Percentiles rank a stretch among this genome's conserved stretches.
These are phyloP conservation scores for Stegodyphus dumicola DNA, from an alignment of 1,140 invertebrate genomes.

Conservation along the genomic window DNA sequence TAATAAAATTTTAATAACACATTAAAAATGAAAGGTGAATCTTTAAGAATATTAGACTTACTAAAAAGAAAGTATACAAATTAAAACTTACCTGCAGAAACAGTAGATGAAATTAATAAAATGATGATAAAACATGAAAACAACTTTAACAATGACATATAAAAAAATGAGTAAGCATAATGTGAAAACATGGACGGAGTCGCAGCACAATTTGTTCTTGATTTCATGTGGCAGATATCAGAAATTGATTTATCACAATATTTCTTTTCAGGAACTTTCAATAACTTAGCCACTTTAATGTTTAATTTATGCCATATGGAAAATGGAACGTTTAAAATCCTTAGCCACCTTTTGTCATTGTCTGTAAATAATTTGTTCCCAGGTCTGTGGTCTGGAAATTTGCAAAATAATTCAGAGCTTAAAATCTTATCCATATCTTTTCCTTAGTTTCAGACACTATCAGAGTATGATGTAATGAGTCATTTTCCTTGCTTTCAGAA, in stretches of 20 bases:
- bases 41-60: neutral
- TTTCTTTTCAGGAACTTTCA: slow-evolving; percentile 35
- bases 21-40: no score
- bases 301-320: neutral
- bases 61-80: neutral
- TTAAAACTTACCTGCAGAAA: slow-evolving; percentile 1
- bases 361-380: neutral
- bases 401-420: no score
- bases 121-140: neutral
- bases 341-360: slow-evolving; percentile 25
- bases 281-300: neutral
- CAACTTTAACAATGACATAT: neutral
- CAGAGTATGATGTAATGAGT: no score
- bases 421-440: no score
- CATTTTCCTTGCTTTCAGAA: no score
- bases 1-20: slow-evolving; percentile 8
- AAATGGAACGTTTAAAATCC: neutral
- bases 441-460: no score
- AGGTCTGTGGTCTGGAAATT: no score
- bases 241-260: slow-evolving; percentile 24
- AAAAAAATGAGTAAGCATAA: neutral
- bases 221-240: neutral
- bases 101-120: slow-evolving; percentile 11
- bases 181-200: slow-evolving; percentile 40
- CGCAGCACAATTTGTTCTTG: neutral